A percentile compares a stretch with the other conserved stretches of the same genome.
Conservation (phyloP, 2,797 vertebrate genomes). For the Lagocephalus sceleratus region DNA sequence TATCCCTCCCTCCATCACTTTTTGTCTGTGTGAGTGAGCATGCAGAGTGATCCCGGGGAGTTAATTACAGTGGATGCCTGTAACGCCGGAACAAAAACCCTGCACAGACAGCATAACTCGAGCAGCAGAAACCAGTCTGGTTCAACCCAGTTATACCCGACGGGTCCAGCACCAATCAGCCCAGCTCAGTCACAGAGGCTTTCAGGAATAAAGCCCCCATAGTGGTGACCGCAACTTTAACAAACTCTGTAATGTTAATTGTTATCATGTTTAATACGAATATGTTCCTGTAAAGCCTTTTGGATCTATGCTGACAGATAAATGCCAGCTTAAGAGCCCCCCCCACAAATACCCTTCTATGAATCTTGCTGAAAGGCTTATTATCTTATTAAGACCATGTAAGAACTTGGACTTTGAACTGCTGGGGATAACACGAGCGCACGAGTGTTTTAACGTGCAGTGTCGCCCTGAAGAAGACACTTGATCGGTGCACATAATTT, state of each 20-base stretch:
- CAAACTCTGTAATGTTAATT: too few species aligned
- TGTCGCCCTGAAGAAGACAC: too few species aligned
- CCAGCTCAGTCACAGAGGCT: slow-evolving; percentile 33
- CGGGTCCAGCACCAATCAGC: slow-evolving; percentile 53
- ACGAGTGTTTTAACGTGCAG: neutral
- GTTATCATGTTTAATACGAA: too few species aligned
- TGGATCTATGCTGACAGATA: slow-evolving; percentile 13
- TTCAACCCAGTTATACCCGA: slow-evolving; percentile 69
- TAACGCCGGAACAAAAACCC: slow-evolving; percentile 78
- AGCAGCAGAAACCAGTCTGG: slow-evolving; percentile 76
- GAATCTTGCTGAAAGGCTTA: slow-evolving; percentile 16
- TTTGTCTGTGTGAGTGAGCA: slow-evolving; percentile 73
- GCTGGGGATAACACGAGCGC: neutral
- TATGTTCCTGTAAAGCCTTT: slow-evolving; percentile 1
- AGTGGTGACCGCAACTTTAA: neutral
- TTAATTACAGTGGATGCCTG: slow-evolving; percentile 79
- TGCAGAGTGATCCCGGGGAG: slow-evolving; percentile 77
- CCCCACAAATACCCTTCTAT: neutral
- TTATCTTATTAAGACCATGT: slow-evolving; percentile 11
- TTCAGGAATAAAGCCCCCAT: slow-evolving; percentile 19
- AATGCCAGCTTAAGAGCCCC: too few species aligned
- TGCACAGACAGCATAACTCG: slow-evolving; percentile 81
- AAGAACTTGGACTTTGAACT: slow-evolving; percentile 3
- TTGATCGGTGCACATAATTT: neutral
- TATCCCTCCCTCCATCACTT: slow-evolving; percentile 48